Base-by-base conservation (phyloP, 2,888 invertebrate species). In the Alentia gelatinosa region DNA sequence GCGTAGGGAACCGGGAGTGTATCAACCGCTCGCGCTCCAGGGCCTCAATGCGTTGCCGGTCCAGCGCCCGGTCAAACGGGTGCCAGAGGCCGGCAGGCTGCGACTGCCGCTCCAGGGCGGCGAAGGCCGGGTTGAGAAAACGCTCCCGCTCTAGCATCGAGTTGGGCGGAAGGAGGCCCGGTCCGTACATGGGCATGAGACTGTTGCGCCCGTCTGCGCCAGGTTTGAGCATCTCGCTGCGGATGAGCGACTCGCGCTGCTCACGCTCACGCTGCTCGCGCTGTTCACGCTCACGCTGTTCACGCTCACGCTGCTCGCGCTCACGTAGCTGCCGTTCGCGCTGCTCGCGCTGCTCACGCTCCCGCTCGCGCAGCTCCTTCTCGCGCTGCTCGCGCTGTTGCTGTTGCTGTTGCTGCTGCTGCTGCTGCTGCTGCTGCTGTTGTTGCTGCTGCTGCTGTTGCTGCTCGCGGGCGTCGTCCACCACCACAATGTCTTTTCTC, bases 51-150 rank as follows among this genome's bases (percentile, higher is more conserved):
- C 88, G 75, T n/a, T 86, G 89, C 12, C 90, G 47, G 39, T 37
- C 39, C 35, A 75, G 39, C 39, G 63, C 89, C 30, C 90, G 89
- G 23, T 90, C 92, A 47, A 91, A 91, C n/a, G 92, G 91, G 42
- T 88, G 84, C 91, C 90, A 90, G 35, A 91, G 86, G 9, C 30
- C 50, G 23, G 83, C 86, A 4, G 68, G 63, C 12, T 40, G 79
- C 4, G 79, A 39, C 75, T 30, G 47, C n/a, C 90, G 68, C 39
- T 92, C 91, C 83, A 89, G 90, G 50, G 91, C 90, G 56, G 68
- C 30, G 75, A 68, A 56, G 26, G 83, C 89, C 1, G 75, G 90
- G 42, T 74, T 89, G 23, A 40, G 74, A 37, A 89, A 68, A 40
- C 89, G 89, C 40, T 39, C 90, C 56, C 90, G 74, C 12, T 83